Conservation (phyloP, 2,797 vertebrate species). For the Notoglanidium macrostoma region DNA sequence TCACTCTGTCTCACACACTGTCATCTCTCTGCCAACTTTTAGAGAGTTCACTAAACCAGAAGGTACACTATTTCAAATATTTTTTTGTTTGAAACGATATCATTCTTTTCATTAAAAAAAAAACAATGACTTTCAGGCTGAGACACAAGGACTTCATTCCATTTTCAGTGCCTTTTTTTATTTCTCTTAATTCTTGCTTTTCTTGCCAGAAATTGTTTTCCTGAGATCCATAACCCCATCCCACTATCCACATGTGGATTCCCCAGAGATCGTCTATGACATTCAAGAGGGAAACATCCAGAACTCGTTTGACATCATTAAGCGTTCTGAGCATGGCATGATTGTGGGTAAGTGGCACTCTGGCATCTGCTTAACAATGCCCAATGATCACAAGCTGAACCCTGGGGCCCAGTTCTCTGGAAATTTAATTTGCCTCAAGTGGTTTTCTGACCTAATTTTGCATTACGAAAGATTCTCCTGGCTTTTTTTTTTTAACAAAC, state of each 20-base stretch:
- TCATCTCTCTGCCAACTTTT: conserved; percentile 93
- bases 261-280: conserved; percentile 88
- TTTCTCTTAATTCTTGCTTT: neutral
- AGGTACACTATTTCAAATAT: conserved; percentile 72
- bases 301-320: conserved; percentile 92
- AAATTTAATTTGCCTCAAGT: conserved; percentile 61
- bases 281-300: conserved; percentile 91
- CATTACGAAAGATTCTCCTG: conserved; percentile 61
- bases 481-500: conserved; percentile 59
- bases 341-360: conserved; percentile 86
- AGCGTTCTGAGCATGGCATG: conserved; percentile 86
- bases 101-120: neutral
- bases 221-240: conserved; percentile 86
- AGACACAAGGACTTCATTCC: conserved; percentile 2
- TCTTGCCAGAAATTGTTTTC: conserved; percentile 91
- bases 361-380: conserved; percentile 58
- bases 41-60: conserved; percentile 88
- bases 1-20: conserved; percentile 90
- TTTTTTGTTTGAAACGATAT: neutral
- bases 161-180: neutral
- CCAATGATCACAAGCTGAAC: conserved; percentile 53
- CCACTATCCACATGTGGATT: conserved; percentile 72
- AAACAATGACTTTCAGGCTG: neutral
- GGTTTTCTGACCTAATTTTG: conserved; percentile 65
- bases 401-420: conserved; percentile 52